Conservation (phyloP, 2,113 vertebrate species). For the Alethe diademata region DNA sequence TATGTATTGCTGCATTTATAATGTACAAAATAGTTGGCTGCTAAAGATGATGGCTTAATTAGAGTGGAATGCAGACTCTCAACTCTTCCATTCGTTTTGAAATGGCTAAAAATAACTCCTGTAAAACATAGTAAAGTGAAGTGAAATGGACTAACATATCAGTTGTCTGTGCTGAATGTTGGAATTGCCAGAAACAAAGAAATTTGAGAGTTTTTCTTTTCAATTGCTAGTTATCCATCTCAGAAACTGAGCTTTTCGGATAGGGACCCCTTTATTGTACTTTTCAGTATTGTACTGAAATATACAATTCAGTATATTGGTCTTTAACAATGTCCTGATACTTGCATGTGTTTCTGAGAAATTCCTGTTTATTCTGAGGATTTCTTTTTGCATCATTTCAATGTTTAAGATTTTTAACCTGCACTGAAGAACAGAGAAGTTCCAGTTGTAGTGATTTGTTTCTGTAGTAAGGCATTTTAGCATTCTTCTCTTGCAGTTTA, state of each 20-base stretch:
- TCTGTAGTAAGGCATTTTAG: not conserved
- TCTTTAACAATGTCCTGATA: not conserved
- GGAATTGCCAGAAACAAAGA: not conserved
- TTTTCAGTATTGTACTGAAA: not conserved
- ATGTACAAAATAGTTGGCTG: slow-evolving; percentile 48
- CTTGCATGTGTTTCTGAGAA: not conserved
- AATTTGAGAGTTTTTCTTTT: not conserved
- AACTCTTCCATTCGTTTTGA: slow-evolving; percentile 50
- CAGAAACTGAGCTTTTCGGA: not conserved
- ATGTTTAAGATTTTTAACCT: not conserved
- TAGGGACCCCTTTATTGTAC: not conserved
- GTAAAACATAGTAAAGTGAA: slow-evolving; percentile 27
- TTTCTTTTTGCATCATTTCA: not conserved
- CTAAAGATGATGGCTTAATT: slow-evolving; percentile 48
- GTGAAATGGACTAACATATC: not conserved
- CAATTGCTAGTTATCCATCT: not conserved
- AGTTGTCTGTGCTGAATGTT: not conserved
- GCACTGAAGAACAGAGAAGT: not conserved
- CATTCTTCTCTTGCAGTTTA: not conserved
- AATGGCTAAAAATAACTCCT: slow-evolving; percentile 49
- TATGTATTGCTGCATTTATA: slow-evolving; percentile 48
- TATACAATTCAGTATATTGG: not conserved
- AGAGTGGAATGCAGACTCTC: slow-evolving; percentile 52
- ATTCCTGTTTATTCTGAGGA: not conserved
- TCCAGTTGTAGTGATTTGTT: not conserved